A percentile compares a stretch with the other conserved stretches of the same genome.
Evolutionary conservation across 2,113 vertebrate genomes (phyloP).

Genomic region (Phaetusa simplex): DNA sequence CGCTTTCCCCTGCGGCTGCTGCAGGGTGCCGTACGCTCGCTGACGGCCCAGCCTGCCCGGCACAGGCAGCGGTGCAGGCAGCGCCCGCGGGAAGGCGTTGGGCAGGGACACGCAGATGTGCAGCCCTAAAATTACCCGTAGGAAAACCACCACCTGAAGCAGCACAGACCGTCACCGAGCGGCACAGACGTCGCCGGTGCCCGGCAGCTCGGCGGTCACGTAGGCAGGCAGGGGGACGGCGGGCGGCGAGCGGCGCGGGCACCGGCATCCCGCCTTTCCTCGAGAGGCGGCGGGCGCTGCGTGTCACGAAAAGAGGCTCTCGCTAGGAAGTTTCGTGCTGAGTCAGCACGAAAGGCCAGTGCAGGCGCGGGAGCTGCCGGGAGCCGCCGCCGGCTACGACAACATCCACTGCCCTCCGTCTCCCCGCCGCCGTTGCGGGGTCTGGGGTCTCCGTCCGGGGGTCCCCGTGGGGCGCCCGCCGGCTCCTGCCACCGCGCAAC

Average conservation of each 20-base stretch:
- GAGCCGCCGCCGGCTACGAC: background rate
- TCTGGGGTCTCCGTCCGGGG: background rate
- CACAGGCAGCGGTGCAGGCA: background rate
- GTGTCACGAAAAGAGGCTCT: background rate
- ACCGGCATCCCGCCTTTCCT: background rate
- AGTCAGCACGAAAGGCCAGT: constrained; percentile 10
- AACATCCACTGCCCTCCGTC: background rate
- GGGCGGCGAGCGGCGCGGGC: background rate
- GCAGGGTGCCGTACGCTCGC: background rate
- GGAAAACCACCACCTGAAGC: background rate
- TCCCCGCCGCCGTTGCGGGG: background rate
- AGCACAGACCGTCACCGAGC: fast-evolving
- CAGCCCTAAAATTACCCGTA: background rate
- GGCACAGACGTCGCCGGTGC: fast-evolving
- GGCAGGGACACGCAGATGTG: background rate
- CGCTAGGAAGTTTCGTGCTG: constrained; percentile 21
- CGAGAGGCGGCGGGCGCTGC: background rate
- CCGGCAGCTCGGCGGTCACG: background rate
- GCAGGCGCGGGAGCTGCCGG: background rate
- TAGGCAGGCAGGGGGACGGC: background rate
- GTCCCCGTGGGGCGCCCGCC: background rate
- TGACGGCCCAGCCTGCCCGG: background rate
- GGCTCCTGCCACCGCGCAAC: background rate
- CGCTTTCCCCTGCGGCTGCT: background rate
- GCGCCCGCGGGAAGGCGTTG: background rate